A percentile compares a stretch with the other conserved stretches of the same genome.
Evolutionary conservation across 2,888 invertebrate species (phyloP).

Genomic region (Pachycephus smyrnensis): DNA sequence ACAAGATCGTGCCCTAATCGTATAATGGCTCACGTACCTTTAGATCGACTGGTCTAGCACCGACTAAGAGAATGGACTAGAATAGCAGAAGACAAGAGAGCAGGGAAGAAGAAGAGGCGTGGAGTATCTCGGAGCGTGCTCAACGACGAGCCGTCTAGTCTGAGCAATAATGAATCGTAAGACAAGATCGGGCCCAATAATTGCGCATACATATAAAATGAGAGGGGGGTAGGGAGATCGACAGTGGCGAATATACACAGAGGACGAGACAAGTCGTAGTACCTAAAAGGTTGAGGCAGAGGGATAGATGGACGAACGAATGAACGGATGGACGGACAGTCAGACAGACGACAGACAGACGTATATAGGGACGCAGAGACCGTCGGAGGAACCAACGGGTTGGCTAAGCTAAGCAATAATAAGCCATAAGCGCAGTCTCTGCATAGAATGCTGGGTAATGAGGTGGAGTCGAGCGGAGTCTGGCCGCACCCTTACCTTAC

Average conservation of each 20-base stretch:
- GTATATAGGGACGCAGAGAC: not conserved
- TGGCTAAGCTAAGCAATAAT: slow-evolving; percentile 62
- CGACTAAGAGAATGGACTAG: no score
- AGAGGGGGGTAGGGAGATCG: slow-evolving; percentile 13
- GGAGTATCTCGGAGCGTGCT: not conserved
- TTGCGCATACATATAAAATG: slow-evolving; percentile 54
- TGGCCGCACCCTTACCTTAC: slow-evolving; percentile 65
- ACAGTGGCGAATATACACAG: not conserved
- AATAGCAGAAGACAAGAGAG: no score
- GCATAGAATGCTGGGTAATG: slow-evolving; percentile 68
- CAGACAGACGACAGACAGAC: slow-evolving; percentile 9
- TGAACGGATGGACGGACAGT: not conserved
- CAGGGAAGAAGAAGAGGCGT: not conserved
- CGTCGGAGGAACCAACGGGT: slow-evolving; percentile 31
- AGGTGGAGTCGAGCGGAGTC: slow-evolving; percentile 65
- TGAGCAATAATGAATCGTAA: slow-evolving; percentile 43
- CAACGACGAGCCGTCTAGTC: slow-evolving; percentile 19
- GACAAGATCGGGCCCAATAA: slow-evolving; percentile 55
- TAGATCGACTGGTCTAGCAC: no score
- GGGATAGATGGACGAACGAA: not conserved
- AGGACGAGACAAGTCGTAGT: not conserved
- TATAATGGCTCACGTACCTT: no score
- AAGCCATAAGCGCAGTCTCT: slow-evolving; percentile 65
- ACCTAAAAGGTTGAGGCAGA: not conserved
- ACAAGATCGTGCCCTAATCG: no score